phyloP scores from a whole-genome alignment of 1,140 invertebrate genomes.

The Neoseiulus cucumeris region DNA sequence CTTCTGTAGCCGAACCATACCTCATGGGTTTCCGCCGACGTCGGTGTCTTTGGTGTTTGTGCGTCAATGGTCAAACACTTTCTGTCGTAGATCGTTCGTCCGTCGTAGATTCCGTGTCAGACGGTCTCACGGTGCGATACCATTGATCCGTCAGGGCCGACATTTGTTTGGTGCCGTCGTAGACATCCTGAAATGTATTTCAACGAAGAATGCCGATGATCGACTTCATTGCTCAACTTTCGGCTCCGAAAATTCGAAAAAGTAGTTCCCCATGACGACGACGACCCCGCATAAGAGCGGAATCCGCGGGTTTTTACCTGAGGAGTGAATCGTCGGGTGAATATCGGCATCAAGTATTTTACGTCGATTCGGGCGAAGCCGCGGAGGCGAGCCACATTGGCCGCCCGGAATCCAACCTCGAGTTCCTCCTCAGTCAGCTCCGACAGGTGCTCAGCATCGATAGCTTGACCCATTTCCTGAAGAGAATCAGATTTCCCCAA shows the following conservation, averaged over 20 bases:
- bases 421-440: slow-evolving; percentile 87
- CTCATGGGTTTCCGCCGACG: too few relatives aligned
- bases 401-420: slow-evolving; percentile 41
- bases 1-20: too few relatives aligned
- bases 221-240: not conserved
- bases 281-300: not conserved
- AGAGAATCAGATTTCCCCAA: too few relatives aligned
- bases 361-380: slow-evolving; percentile 73
- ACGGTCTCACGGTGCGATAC: not conserved
- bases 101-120: not conserved
- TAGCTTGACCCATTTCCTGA: slow-evolving; percentile 49
- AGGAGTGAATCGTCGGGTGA: slow-evolving; percentile 79
- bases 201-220: not conserved
- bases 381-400: slow-evolving; percentile 36
- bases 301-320: slow-evolving; percentile 34
- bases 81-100: not conserved
- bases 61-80: not conserved
- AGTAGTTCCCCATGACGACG: too few relatives aligned
- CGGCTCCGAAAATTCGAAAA: too few relatives aligned
- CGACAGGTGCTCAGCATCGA: slow-evolving; percentile 85
- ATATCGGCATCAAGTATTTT: slow-evolving; percentile 85
- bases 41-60: too few relatives aligned
- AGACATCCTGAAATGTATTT: not conserved
- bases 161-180: not conserved
- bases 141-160: slow-evolving; percentile 2